Conservation (phyloP, 2,888 invertebrate genomes). For the Coelopa pilipes region DNA sequence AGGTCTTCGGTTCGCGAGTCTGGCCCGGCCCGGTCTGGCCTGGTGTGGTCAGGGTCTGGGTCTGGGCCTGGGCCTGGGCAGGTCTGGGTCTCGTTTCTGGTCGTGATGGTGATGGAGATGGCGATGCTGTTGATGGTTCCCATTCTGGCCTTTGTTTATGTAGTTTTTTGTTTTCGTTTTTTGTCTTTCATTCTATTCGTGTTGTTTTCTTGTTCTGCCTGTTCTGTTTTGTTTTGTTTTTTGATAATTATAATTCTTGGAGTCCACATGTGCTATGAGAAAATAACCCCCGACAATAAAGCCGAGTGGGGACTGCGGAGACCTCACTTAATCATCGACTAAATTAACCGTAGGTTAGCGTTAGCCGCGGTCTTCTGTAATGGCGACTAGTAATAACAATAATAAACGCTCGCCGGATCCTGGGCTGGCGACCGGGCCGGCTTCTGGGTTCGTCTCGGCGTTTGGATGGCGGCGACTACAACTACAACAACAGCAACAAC, state of each 20-base stretch:
- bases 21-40: no score
- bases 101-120: no score
- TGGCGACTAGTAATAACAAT: background rate
- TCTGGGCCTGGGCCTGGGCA: no score
- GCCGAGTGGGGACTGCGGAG: constrained; percentile 23
- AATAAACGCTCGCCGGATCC: no score
- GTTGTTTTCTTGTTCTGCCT: no score
- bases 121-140: constrained; percentile 60
- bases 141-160: constrained; percentile 45
- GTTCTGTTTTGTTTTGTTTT: constrained; percentile 43
- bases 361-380: background rate
- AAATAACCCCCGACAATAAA: constrained; percentile 50
- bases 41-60: no score
- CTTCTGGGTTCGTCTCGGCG: no score
- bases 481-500: no score
- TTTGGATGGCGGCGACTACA: no score
- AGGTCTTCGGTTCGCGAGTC: constrained; percentile 10
- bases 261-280: constrained; percentile 20
- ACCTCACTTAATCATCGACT: constrained; percentile 21
- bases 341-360: constrained; percentile 9
- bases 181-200: no score
- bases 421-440: no score
- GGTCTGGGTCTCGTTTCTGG: constrained; percentile 9
- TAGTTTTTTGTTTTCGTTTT: constrained; percentile 28
- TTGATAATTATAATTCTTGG: constrained; percentile 51